phyloP scores from a whole-genome alignment of 2,888 invertebrate genomes.

The Diploptera punctata region DNA sequence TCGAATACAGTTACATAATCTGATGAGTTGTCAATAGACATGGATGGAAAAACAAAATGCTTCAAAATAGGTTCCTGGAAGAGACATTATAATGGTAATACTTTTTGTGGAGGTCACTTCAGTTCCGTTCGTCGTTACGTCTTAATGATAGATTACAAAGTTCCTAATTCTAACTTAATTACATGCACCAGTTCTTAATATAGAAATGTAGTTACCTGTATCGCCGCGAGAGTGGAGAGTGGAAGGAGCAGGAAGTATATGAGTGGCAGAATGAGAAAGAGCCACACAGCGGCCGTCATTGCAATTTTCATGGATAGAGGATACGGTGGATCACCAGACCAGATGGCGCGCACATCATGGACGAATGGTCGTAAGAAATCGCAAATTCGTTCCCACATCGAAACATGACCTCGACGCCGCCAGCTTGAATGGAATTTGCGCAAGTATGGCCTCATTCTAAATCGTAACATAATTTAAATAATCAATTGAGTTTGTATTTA shows the following conservation, averaged over 20 bases:
- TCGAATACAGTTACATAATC: too few relatives aligned
- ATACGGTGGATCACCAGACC: conserved; percentile 10
- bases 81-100: too few relatives aligned
- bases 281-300: neutral
- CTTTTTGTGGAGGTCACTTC: too few relatives aligned
- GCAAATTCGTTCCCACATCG: neutral
- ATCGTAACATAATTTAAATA: neutral
- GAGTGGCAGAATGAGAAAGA: conserved; percentile 21
- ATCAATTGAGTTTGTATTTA: too few relatives aligned
- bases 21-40: too few relatives aligned
- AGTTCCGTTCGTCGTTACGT: too few relatives aligned
- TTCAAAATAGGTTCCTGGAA: too few relatives aligned
- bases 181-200: too few relatives aligned
- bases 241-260: conserved; percentile 23
- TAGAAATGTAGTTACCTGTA: conserved; percentile 27
- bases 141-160: too few relatives aligned
- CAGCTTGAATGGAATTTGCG: neutral
- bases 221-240: neutral
- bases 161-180: too few relatives aligned
- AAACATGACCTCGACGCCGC: neutral
- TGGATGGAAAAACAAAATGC: too few relatives aligned
- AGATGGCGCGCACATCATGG: conserved; percentile 3
- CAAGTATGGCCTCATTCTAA: neutral
- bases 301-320: conserved; percentile 26
- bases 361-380: conserved; percentile 26